These are phyloP conservation scores for Taenioides sp. DNA, from an alignment of 2,797 vertebrate species.

Conservation along the genomic window DNA sequence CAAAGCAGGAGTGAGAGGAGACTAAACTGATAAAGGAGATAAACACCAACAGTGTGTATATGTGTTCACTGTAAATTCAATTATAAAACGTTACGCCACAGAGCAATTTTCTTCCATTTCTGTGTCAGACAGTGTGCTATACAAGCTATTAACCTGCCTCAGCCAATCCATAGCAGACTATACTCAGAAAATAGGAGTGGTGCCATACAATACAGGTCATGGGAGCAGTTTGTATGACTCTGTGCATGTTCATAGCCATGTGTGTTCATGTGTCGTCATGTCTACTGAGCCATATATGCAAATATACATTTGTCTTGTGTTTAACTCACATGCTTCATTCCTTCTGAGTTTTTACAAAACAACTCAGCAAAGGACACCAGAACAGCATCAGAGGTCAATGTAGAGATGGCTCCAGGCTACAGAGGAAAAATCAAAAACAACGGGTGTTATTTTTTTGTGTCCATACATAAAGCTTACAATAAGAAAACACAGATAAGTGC, in stretches of 20 bases:
- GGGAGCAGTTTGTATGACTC: constrained; percentile 3
- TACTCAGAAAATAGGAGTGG: constrained; percentile 27
- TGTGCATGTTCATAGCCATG: background rate
- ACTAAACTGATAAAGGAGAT: constrained; percentile 20
- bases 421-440: background rate
- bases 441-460: background rate
- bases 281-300: background rate
- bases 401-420: constrained; percentile 93
- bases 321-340: constrained; percentile 85
- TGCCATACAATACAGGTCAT: constrained; percentile 22
- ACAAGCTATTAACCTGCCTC: constrained; percentile 25
- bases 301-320: background rate
- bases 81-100: constrained; percentile 26
- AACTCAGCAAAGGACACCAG: constrained; percentile 93
- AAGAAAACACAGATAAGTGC: background rate
- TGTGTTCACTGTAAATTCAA: constrained; percentile 30
- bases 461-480: background rate
- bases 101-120: constrained; percentile 35
- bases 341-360: constrained; percentile 90
- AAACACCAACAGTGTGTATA: constrained; percentile 17
- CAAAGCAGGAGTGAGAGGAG: constrained; percentile 7
- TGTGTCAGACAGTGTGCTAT: constrained; percentile 7
- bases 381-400: constrained; percentile 93
- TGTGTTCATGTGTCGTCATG: background rate
- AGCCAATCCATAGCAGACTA: constrained; percentile 20